phyloP scores from a whole-genome alignment of 2,113 vertebrate species.

The Antigone vipio region DNA sequence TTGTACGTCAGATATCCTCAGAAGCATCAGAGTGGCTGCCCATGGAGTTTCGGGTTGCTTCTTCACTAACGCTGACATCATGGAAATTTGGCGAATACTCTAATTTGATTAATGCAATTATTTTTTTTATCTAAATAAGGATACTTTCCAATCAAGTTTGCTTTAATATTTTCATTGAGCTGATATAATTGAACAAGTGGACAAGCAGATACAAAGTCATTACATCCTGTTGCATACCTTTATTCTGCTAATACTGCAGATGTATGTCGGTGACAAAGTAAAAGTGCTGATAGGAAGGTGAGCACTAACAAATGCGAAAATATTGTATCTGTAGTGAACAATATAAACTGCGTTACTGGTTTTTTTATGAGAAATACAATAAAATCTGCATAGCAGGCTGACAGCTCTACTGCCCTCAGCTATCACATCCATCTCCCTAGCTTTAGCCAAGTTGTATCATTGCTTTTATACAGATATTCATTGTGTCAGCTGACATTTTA shows the following conservation, averaged over 20 bases:
- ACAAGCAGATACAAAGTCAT: neutral
- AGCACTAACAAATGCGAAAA: neutral
- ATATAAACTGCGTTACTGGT: neutral
- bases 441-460: constrained; percentile 54
- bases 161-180: neutral
- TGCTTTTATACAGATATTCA: constrained; percentile 49
- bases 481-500: constrained; percentile 72
- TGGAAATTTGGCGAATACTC: neutral
- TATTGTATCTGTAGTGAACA: neutral
- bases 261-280: neutral
- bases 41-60: neutral
- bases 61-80: neutral
- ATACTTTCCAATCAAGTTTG: neutral
- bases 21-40: neutral
- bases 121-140: neutral
- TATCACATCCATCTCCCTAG: constrained; percentile 37
- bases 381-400: constrained; percentile 26
- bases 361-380: neutral
- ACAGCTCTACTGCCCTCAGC: constrained; percentile 40
- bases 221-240: neutral
- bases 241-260: neutral
- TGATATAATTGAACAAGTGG: neutral
- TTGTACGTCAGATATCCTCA: neutral
- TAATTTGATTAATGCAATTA: neutral
- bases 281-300: neutral